Evolutionary conservation across 2,888 invertebrate genomes (phyloP), one percentile per base, ranked within the genome.

Genomic region (Hoplodrina ambigua): DNA sequence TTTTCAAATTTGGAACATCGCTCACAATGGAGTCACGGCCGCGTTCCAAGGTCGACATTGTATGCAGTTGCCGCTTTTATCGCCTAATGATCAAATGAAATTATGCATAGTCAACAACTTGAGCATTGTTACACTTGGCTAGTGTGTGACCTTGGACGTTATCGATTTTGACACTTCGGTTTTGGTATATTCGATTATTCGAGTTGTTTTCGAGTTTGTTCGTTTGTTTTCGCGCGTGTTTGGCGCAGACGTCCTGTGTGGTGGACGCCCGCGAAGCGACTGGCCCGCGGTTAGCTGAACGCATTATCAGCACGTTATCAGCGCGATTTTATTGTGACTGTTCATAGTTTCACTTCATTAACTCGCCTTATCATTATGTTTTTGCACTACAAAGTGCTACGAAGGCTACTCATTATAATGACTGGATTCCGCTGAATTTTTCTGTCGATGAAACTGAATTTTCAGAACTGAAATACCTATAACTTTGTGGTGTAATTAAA

Each of bases 251-350:
- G 93, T 94, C 92, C 91, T 85, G 69, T 76, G 87, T 77, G 57
- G 64, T 69, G 90, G 94, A 92, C 94, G 94, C 87, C 92, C 88
- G 92, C 89, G 84, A 88, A 87, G 87, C 91, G 88, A 95, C 95
- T 95, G 91, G 75, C 60, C 75, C 69, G 76, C 78, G 75, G 85
- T 88, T 88, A 89, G 90, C 80, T 74, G 83, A 70, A 53, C 69
- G 72, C 56, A 70, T 72, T 85, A 84, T 84, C 83, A 85, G 63
- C 46, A 54, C 71, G 86, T 93, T 93, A 94, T 94, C 94, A 90
- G 78, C 33, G 80, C 86, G 67, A 85, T 88, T 88, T 86, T 82
- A 85, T 85, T 87, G 80, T 81, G 76, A 76, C 66, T 84, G 77
- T 85, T 85, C 78, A 79, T 83, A 56, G 76, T 87, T 88, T 87